Base-by-base conservation (phyloP, 2,888 invertebrate species). In the Aquatica leii region DNA sequence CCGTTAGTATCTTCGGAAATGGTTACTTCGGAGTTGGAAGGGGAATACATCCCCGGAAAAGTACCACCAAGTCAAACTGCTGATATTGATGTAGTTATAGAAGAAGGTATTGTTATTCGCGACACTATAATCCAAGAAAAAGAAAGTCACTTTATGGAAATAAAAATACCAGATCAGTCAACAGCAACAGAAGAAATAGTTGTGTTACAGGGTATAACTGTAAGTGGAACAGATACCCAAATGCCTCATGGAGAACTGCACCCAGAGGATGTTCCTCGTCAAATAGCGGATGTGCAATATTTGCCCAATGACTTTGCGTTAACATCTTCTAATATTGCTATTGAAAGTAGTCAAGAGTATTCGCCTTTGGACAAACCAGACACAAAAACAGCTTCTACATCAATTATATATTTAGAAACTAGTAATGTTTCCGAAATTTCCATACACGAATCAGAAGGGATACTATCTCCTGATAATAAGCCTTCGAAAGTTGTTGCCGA, bases 11-110 rank as follows among this genome's bases (percentile, higher is more conserved):
- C 89, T 12, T 86, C 88, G 80, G 86, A 88, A 75, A 87, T 86
- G 70, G 80, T 88, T 71, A 85, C 88, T 0, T 87, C 89, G 64
- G 92, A 92, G 80, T 85, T 86, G 66, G 91, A 91, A 83, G 89
- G 88, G 1, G 82, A 84, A 17, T 84, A 88, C 65, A 77, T 85
- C 15, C 83, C 85, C 1, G 83, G 86, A 9, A 86, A 86, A 76
- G 69, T 87, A 62, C 90, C 90, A 43, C 84, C 85, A 9, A 77
- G 81, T 63, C 88, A 90, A 82, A 85, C 83, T 75, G 91, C 89
- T 8, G 83, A 83, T 58, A 68, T 88, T 1, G 84, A 84, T 69
- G 77, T 91, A 57, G 84, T 86, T 3, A 84, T 85, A 2, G 87
- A 85, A 72, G 88, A 90, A 77, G 84, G 88, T 61, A 76, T 90